These are phyloP conservation scores for Rhingia rostrata DNA, from an alignment of 2,888 invertebrate species.

Conservation along the genomic window DNA sequence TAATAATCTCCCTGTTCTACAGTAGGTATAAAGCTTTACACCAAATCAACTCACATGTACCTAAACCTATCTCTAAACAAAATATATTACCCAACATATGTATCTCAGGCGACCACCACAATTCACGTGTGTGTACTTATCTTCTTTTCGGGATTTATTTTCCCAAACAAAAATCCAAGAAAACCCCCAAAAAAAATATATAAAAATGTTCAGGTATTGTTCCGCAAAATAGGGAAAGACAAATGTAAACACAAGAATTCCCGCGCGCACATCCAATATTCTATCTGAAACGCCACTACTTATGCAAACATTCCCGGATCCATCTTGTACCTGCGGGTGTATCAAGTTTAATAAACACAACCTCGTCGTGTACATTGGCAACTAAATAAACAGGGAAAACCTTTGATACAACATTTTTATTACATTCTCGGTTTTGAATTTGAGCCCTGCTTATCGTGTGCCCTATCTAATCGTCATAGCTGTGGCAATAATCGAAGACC, in stretches of 20 bases:
- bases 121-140: conserved; percentile 57
- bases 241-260: conserved; percentile 63
- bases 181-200: conserved; percentile 32
- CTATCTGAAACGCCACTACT: conserved; percentile 9
- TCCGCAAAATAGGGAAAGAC: conserved; percentile 1
- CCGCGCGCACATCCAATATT: conserved; percentile 45
- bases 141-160: conserved; percentile 47
- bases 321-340: conserved; percentile 7
- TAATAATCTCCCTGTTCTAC: conserved; percentile 37
- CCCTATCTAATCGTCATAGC: neutral
- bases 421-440: neutral
- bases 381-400: conserved; percentile 36
- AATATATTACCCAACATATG: conserved; percentile 19
- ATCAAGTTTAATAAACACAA: conserved; percentile 37
- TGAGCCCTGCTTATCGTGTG: neutral
- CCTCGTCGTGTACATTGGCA: neutral
- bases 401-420: conserved; percentile 17
- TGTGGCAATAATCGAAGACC: neutral
- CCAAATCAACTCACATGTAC: conserved; percentile 1
- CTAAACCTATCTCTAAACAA: neutral
- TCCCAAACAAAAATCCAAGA: conserved; percentile 33
- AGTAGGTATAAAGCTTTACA: conserved; percentile 13
- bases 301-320: conserved; percentile 5
- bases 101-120: conserved; percentile 27
- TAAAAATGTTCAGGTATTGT: conserved; percentile 4